These are phyloP conservation scores for Phaethornis superciliosus DNA, from an alignment of 2,113 vertebrate species.

Conservation along the genomic window DNA sequence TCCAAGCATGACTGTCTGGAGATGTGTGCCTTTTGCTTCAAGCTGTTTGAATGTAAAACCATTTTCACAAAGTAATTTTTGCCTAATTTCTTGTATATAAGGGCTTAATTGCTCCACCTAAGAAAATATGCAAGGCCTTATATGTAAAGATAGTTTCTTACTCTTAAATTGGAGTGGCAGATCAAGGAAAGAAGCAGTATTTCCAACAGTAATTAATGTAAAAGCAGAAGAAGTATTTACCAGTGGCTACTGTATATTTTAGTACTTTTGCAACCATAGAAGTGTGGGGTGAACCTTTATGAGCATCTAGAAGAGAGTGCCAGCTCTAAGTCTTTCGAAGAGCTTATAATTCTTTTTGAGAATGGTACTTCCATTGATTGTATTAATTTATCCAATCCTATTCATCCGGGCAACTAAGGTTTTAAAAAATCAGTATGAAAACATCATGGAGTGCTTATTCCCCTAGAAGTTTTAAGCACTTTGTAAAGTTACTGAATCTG, in stretches of 20 bases:
- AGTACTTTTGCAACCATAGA: not conserved
- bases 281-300: not conserved
- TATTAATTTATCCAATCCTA: not conserved
- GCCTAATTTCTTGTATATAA: not conserved
- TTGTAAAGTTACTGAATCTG: not conserved
- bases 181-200: conserved; percentile 9
- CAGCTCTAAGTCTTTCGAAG: not conserved
- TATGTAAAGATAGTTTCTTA: not conserved
- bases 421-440: not conserved
- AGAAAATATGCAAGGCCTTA: not conserved
- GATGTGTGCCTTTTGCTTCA: not conserved
- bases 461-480: not conserved
- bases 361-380: not conserved
- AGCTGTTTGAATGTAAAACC: not conserved
- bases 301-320: not conserved
- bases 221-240: not conserved
- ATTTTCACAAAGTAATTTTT: not conserved
- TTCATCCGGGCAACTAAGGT: not conserved
- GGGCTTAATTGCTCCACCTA: not conserved
- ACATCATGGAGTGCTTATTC: not conserved
- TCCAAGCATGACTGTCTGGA: not conserved
- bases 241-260: not conserved
- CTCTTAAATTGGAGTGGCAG: not conserved
- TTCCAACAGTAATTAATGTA: not conserved
- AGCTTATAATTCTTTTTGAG: not conserved